These are phyloP conservation scores for Sciurus carolinensis DNA, from an alignment of 2,797 vertebrate genomes.

Conservation along the genomic window DNA sequence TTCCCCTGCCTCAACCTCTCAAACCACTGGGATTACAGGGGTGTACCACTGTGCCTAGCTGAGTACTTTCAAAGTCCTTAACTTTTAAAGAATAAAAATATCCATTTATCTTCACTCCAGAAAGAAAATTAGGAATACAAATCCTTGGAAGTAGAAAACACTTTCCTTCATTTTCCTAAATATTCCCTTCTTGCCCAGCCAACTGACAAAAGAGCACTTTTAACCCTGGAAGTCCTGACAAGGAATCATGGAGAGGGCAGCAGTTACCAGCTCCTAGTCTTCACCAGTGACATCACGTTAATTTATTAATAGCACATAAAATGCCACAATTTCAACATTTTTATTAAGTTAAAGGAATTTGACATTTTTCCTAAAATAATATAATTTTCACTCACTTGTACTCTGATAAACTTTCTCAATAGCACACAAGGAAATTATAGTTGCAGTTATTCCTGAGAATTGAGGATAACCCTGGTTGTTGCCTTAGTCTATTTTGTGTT, in stretches of 20 bases:
- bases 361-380: neutral
- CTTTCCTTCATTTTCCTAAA: neutral
- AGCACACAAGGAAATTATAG: neutral
- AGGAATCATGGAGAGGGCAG: neutral
- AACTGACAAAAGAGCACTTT: neutral
- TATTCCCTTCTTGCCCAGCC: neutral
- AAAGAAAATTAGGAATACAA: neutral
- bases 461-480: neutral
- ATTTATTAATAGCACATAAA: neutral
- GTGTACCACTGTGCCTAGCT: too few relatives aligned
- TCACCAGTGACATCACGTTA: neutral
- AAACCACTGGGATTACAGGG: too few relatives aligned
- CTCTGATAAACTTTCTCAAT: neutral
- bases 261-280: neutral
- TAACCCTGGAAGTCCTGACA: neutral
- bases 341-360: conserved; percentile 8
- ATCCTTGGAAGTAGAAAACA: neutral
- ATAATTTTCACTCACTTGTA: neutral
- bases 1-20: too few relatives aligned
- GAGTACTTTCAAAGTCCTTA: neutral
- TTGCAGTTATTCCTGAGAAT: neutral
- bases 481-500: neutral
- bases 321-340: neutral
- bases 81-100: conserved; percentile 51
- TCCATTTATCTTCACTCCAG: neutral